Evolutionary conservation across 2,113 vertebrate species (phyloP), one percentile per base, ranked within the genome.

Genomic region (Melanocharis versteri): DNA sequence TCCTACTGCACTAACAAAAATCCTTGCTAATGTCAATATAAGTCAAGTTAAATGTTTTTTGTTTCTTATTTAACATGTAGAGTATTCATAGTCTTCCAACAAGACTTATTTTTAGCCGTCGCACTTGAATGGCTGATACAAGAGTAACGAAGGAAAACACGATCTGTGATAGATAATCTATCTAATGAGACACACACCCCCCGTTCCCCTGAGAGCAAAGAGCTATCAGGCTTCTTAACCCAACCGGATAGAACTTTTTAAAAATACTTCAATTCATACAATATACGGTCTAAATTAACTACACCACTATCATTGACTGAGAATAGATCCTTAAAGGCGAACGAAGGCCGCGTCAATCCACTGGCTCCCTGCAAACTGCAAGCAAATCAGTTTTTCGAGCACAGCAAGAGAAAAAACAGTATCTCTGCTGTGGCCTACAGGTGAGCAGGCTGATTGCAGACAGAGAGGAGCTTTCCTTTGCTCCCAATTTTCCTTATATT

Each of bases 341-440:
- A 17, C 2, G 1, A 40, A 61, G 17, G 26, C 18, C 6, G 2
- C 6, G 2, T 28, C 17, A 28, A 28, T 28, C 26, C 37, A 13
- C 60, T 40, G 37, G 17, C 60, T 62, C 37, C 12, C 27, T 20
- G 12, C 11, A 62, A 30, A 62, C 8, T 40, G 8, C 27, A 30
- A 37, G 27, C 13, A 40, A 62, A 20, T 20, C 28, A 27, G 4
- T 28, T 62, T 40, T 40, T 28, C 4, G 11, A 21, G 37, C 60
- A 28, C 37, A 20, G 37, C 17, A 40, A 61, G 26, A 30, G 20
- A 37, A 20, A 30, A 40, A 61, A 28, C 24, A 9, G 26, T 61
- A 9, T 37, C 27, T 19, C 26, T 40, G 37, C 37, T 40, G 60
- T 40, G 60, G 26, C 12, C 8, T 40, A 40, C 37, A 28, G 37